Base-by-base conservation (phyloP, 2,113 vertebrate species). In the Mus spicilegus region DNA sequence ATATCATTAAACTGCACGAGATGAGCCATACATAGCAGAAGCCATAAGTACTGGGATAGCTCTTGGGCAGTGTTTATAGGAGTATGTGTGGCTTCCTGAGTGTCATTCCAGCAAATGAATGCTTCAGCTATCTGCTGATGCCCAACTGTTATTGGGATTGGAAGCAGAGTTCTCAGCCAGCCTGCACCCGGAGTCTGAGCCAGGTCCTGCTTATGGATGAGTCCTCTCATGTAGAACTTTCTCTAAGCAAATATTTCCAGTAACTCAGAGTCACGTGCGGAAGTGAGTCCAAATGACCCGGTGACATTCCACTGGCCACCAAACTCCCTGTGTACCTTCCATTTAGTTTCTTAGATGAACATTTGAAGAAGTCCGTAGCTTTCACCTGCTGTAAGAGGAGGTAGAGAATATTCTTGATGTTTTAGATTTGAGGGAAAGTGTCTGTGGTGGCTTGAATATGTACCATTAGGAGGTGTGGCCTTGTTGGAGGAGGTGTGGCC, bases 231-330 rank as follows among this genome's bases (percentile, higher is more conserved):
- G 49, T 49, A 77, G 76, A 28, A 61, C 22, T 69, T 78, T 87
- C 61, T 75, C 69, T 30, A 84, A 91, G 58, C 63, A 49, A 85
- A n/a, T 33, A 63, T 69, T 96, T 95, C 88, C 90, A 95, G 58
- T 94, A 82, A 46, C 73, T 70, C 87, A 56, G 54, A 70, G n/a
- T 90, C 81, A 22, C 33, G 19, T 69, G 86, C 92, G 90, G 49
- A 49, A 49, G 49, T 49, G 49, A 49, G 49, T 96, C 95, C 92
- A 54, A 49, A 56, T 56, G 46, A 87, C 24, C 56, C 11, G 51
- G 49, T 90, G 84, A 36, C 58, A 46, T 49, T 81, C 96, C 58
- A 76, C 39, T 58, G 56, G 24, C 78, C n/a, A 77, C 56, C 63
- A 84, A 77, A 85, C 91, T 87, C 81, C 70, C 72, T 42, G 56